These are phyloP conservation scores for Pseudoips prasinana DNA, from an alignment of 2,888 invertebrate species.

Conservation along the genomic window DNA sequence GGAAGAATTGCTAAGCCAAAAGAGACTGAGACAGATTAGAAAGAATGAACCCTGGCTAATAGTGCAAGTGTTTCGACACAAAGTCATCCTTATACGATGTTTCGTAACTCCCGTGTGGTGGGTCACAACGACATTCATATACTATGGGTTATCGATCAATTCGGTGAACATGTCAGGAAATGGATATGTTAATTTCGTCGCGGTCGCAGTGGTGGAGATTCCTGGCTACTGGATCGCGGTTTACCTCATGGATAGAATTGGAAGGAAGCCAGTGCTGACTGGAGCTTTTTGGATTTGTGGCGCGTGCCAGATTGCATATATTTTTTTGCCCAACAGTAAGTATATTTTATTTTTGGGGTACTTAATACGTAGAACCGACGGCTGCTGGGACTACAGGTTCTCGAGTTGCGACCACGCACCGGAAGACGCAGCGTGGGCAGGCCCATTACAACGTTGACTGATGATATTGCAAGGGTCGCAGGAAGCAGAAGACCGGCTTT, in stretches of 20 bases:
- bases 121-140: slow-evolving; percentile 85
- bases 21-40: slow-evolving; percentile 14
- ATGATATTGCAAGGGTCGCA: too few relatives aligned
- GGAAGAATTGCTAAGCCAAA: slow-evolving; percentile 36
- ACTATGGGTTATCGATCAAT: slow-evolving; percentile 85
- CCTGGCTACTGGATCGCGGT: slow-evolving; percentile 85
- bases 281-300: slow-evolving; percentile 82
- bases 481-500: too few relatives aligned
- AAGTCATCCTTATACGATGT: slow-evolving; percentile 41
- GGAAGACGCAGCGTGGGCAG: too few relatives aligned
- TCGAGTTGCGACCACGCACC: too few relatives aligned
- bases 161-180: slow-evolving; percentile 84
- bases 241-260: slow-evolving; percentile 81
- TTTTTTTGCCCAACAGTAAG: slow-evolving; percentile 77
- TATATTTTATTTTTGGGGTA: too few relatives aligned
- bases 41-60: slow-evolving; percentile 50
- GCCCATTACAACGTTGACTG: too few relatives aligned
- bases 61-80: slow-evolving; percentile 47
- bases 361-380: too few relatives aligned
- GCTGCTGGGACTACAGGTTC: too few relatives aligned
- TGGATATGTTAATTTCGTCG: slow-evolving; percentile 84
- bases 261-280: slow-evolving; percentile 82
- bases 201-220: slow-evolving; percentile 84
- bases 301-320: slow-evolving; percentile 77
- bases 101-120: slow-evolving; percentile 78